phyloP scores from a whole-genome alignment of 2,113 vertebrate genomes.

The Uropsilus gracilis region DNA sequence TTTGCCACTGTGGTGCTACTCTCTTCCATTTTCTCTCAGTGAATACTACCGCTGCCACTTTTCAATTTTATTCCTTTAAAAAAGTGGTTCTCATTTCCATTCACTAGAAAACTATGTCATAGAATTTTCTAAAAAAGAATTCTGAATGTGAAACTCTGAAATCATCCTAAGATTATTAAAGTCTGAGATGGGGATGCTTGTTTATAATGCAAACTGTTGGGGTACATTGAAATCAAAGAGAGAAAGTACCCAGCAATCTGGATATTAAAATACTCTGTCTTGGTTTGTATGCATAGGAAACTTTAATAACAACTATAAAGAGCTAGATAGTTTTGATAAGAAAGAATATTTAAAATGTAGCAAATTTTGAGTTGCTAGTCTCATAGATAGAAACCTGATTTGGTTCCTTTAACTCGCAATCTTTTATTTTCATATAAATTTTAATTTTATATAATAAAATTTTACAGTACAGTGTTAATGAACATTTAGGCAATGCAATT shows the following conservation, averaged over 20 bases:
- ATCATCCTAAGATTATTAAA: neutral
- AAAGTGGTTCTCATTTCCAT: neutral
- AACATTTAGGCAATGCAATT: neutral
- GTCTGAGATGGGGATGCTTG: neutral
- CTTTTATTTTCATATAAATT: neutral
- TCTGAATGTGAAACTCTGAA: neutral
- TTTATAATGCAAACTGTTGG: neutral
- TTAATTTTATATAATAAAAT: neutral
- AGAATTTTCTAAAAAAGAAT: constrained; percentile 5
- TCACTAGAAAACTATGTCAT: neutral
- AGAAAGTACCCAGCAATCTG: neutral
- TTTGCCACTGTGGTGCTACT: neutral
- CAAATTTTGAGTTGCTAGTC: neutral
- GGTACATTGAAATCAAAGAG: neutral
- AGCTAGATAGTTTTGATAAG: neutral
- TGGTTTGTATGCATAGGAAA: neutral
- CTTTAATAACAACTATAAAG: neutral
- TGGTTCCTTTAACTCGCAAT: neutral
- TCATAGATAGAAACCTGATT: neutral
- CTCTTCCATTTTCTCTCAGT: neutral
- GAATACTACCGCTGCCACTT: neutral
- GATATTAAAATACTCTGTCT: neutral
- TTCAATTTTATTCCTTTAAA: neutral
- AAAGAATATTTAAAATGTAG: neutral
- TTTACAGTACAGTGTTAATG: neutral